phyloP scores from a whole-genome alignment of 2,113 vertebrate genomes.

The Rhagologus leucostigma region DNA sequence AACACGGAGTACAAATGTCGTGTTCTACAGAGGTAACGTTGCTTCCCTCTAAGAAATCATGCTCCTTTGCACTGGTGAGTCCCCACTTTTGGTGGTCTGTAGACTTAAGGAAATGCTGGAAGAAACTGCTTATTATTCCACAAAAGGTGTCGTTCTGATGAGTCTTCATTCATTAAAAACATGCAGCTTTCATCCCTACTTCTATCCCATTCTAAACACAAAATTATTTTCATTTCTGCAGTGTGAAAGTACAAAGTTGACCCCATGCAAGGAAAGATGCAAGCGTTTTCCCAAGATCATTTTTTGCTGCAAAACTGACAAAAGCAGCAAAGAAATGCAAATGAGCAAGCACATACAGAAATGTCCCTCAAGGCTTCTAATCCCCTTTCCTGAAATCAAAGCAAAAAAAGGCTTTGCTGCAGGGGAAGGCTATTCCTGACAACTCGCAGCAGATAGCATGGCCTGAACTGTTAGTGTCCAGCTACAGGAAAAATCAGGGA shows the following conservation, averaged over 20 bases:
- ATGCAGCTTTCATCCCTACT: background rate
- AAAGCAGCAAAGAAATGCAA: background rate
- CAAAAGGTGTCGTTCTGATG: background rate
- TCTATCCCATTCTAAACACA: background rate
- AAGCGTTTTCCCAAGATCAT: background rate
- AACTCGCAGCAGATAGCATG: background rate
- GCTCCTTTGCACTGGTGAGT: background rate
- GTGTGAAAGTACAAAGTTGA: background rate
- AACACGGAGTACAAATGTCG: background rate
- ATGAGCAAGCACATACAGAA: background rate
- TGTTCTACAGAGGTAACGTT: background rate
- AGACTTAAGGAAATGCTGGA: background rate
- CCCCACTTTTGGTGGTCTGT: background rate
- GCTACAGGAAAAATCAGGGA: background rate
- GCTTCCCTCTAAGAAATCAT: background rate
- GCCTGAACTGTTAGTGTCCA: background rate
- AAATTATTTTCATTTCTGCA: background rate
- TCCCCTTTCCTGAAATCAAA: background rate
- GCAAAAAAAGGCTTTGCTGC: background rate
- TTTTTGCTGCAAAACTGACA: background rate
- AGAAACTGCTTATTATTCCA: background rate
- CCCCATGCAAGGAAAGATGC: background rate
- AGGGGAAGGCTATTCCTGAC: background rate
- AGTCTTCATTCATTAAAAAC: background rate
- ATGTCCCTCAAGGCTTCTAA: background rate